Evolutionary conservation across 1,140 invertebrate species (phyloP), one percentile per base, ranked within the genome.

Genomic region (Apis dorsata): DNA sequence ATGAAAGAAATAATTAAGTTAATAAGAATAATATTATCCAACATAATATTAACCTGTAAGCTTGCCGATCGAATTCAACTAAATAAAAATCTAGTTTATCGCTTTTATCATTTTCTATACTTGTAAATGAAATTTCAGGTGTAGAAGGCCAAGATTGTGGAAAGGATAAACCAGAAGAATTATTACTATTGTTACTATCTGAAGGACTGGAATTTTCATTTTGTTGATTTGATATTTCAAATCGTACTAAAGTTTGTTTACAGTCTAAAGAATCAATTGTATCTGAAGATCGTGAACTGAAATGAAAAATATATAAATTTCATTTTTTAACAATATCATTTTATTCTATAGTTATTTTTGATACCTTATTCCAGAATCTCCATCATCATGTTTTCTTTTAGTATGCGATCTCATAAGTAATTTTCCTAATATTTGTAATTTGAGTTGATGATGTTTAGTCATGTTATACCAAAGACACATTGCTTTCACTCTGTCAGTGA

Each of bases 381-480:
- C 84, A 28, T 91, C 90, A 19, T 91, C 91, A n/a, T 85, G 84
- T 81, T 90, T 92, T 53, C 87, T 93, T 55, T 92, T 92, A 0
- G 86, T 90, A 51, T 93, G 90, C 53, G 95, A 93, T 80, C 95
- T 93, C 85, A 95, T 95, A 28, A 98, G 90, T 60, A 98, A 95
- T 92, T 96, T 96, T 1, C 97, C 97, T 78, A 98, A 91, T 82
- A 97, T 96, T 86, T 96, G 94, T 66, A 98, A 93, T 91, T 97
- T 98, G 44, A 98, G 94, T 84, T 97, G 95, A 92, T 98, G 96
- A 90, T 98, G 97, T 90, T 95, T 96, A 0, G 97, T 98, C 92
- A 98, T 97, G 92, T 98, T 99, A 90, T 97, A 97, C 98, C 98
- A 99, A 8, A 98, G 94, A 91, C 97, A 98, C 94, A 99, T 96